These are phyloP conservation scores for Caenorhabditis doughertyi DNA, from an alignment of 2,888 invertebrate genomes.

Conservation along the genomic window DNA sequence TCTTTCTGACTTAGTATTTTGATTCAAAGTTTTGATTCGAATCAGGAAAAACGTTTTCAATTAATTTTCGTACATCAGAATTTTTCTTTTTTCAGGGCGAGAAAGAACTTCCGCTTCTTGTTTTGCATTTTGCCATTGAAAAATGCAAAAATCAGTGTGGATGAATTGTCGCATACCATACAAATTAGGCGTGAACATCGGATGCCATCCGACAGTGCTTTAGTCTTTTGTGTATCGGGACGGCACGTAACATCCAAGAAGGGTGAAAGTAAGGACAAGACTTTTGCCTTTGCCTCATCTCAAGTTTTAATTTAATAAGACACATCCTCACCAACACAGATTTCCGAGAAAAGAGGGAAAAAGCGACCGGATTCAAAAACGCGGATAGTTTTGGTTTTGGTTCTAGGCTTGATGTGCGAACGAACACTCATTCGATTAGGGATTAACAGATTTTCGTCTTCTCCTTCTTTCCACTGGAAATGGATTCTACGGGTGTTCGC, in stretches of 20 bases:
- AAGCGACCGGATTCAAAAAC: conserved; percentile 57
- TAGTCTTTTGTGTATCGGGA: conserved; percentile 41
- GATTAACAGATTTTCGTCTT: conserved; percentile 53
- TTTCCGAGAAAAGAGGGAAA: too few species aligned
- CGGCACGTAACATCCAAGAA: conserved; percentile 37
- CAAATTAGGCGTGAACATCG: conserved; percentile 63
- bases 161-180: conserved; percentile 27
- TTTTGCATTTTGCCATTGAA: not conserved
- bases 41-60: conserved; percentile 12
- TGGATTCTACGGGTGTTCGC: conserved; percentile 30
- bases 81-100: too few species aligned
- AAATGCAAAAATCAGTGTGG: conserved; percentile 5
- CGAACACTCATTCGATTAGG: conserved; percentile 60
- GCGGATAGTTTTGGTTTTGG: conserved; percentile 34
- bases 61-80: conserved; percentile 17
- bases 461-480: conserved; percentile 8
- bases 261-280: conserved; percentile 45
- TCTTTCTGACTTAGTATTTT: conserved; percentile 31
- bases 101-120: not conserved
- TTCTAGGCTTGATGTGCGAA: conserved; percentile 31
- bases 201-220: conserved; percentile 49
- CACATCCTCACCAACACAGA: conserved; percentile 21
- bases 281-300: conserved; percentile 28
- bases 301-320: conserved; percentile 59
- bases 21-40: conserved; percentile 9